A percentile compares a stretch with the other conserved stretches of the same genome.
phyloP scores from a whole-genome alignment of 2,888 invertebrate species.

The Strigamia crassipes region DNA sequence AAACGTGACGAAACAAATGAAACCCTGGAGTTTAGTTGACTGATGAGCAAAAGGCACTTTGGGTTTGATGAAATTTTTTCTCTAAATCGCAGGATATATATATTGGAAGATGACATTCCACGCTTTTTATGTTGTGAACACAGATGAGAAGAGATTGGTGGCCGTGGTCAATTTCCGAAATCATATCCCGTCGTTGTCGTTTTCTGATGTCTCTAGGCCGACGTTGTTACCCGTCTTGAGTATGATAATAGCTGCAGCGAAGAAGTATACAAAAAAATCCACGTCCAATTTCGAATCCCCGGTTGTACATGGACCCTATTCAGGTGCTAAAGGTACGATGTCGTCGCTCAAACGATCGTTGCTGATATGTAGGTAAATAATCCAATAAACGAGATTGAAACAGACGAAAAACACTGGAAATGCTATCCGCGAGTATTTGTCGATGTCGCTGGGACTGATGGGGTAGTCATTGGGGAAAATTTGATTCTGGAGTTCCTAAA shows the following conservation, averaged over 20 bases:
- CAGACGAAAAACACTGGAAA: constrained; percentile 98
- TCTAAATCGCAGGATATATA: neutral
- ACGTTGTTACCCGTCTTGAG: neutral
- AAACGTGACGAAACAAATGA: neutral
- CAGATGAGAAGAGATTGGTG: neutral
- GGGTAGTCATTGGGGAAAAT: constrained; percentile 62
- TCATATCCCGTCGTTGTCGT: neutral
- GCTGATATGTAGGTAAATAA: constrained; percentile 93
- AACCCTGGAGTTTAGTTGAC: constrained; percentile 7
- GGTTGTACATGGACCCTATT: neutral
- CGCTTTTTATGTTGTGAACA: neutral
- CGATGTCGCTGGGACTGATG: constrained; percentile 96
- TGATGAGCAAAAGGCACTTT: neutral
- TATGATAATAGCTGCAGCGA: constrained; percentile 25
- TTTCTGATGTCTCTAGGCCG: neutral
- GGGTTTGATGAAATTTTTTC: neutral
- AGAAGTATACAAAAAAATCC: constrained; percentile 29
- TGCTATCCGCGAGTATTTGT: constrained; percentile 97
- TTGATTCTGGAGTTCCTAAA: constrained; percentile 14
- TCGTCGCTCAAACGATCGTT: constrained; percentile 89
- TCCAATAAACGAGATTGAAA: constrained; percentile 99
- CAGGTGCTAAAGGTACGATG: constrained; percentile 23
- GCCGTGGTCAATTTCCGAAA: too few species aligned
- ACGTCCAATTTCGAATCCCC: neutral
- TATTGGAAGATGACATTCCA: neutral